phyloP scores from a whole-genome alignment of 2,113 vertebrate genomes.

The Neotoma lepida region DNA sequence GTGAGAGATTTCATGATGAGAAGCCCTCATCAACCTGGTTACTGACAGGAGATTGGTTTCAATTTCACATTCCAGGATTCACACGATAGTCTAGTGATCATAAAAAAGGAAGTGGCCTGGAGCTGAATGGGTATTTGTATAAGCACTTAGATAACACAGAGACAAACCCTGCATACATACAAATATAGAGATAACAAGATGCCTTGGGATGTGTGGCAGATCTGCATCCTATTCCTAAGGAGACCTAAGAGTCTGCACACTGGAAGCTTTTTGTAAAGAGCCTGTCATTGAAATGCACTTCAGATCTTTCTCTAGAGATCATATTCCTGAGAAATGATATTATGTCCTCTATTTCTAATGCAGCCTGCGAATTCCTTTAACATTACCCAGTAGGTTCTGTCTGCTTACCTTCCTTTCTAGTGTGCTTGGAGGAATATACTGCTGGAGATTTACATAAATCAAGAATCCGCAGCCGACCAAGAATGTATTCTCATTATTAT shows the following conservation, averaged over 20 bases:
- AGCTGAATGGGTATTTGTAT: constrained; percentile 29
- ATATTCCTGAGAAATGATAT: constrained; percentile 15
- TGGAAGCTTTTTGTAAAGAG: constrained; percentile 23
- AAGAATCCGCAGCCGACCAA: constrained; percentile 3
- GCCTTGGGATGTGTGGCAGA: constrained; percentile 29
- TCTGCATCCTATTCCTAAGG: background rate
- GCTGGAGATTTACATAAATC: constrained; percentile 46
- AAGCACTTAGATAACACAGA: constrained; percentile 42
- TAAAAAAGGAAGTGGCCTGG: constrained; percentile 32
- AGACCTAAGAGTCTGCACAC: background rate
- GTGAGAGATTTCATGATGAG: constrained; percentile 9
- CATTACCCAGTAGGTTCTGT: constrained; percentile 10
- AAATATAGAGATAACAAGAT: constrained; percentile 48
- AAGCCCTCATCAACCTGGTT: constrained; percentile 4
- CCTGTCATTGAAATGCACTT: constrained; percentile 49
- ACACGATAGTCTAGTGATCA: background rate
- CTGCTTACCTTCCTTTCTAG: constrained; percentile 27
- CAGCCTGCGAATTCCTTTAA: constrained; percentile 16
- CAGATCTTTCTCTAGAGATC: constrained; percentile 14
- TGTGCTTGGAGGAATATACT: background rate
- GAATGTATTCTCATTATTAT: background rate
- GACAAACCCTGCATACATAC: background rate
- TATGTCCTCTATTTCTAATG: background rate
- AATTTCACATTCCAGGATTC: constrained; percentile 22
- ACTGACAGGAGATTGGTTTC: background rate